Base-by-base conservation (phyloP, 1,140 invertebrate genomes). In the Triops cancriformis region DNA sequence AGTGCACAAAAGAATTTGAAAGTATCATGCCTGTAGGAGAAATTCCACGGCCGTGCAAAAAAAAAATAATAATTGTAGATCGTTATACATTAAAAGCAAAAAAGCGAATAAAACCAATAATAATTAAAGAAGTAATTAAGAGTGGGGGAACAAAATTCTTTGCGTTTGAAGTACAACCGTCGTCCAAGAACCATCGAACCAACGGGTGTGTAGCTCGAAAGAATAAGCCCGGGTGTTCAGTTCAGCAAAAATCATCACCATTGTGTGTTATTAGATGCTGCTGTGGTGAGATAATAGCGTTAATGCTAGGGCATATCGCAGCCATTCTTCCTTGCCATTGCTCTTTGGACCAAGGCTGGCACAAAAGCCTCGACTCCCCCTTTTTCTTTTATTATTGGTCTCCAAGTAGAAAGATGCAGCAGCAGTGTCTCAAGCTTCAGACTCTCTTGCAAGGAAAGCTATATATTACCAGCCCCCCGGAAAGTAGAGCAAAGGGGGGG, bases 191-290 rank as follows among this genome's bases (percentile, higher is more conserved):
- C 31, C 31, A 37, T 37, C 7, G 31, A 37, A 37, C 31, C 31
- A 37, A 37, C 31, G 31, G 31, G 31, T 37, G 31, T 37, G 31
- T 7, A 7, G 31, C 31, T 37, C 7, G 51, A 64, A 23, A 64
- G 51, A 64, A 64, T 18, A 64, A 64, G 23, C 51, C 51, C 51
- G 51, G 51, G 51, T n/a, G 51, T 64, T 10, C 10, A 18, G 23
- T 64, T 64, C 10, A 64, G 14, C 14, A 64, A 64, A 23, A 64
- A 18, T 0, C 51, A 64, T 64, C 51, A 64, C 51, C 51, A 64
- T 64, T 64, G 51, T 64, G 51, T 64, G 51, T 64, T 64, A 64
- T 64, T 64, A 64, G 51, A 64, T 64, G 51, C 51, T 64, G 51
- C 51, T 64, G 51, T 64, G 51, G 51, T 64, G 51, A 64, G 51